Conservation (phyloP, 2,113 vertebrate genomes). For the Equus przewalskii region DNA sequence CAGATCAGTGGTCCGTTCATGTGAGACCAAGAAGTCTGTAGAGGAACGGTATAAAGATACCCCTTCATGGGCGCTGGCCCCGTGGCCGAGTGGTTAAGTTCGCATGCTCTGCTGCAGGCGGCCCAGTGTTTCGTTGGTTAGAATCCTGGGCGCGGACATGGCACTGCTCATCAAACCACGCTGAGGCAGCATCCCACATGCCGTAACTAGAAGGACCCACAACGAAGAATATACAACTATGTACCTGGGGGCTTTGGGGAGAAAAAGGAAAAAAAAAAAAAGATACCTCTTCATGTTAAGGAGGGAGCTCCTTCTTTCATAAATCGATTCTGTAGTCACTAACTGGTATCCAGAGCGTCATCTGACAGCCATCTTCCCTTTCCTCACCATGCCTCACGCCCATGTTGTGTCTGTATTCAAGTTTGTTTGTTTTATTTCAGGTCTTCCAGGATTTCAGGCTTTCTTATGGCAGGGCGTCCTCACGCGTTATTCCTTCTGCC, state of each 20-base stretch:
- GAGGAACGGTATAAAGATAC: neutral
- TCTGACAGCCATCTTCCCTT: fast-evolving
- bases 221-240: too few species aligned
- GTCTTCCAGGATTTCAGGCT: neutral
- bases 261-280: too few species aligned
- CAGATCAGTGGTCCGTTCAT: too few species aligned
- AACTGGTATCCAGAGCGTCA: neutral
- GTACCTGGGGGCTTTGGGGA: too few species aligned
- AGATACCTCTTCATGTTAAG: neutral
- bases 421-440: neutral
- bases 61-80: neutral
- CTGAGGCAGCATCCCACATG: too few species aligned
- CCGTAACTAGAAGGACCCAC: too few species aligned
- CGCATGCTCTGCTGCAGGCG: too few species aligned
- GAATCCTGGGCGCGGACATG: too few species aligned
- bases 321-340: neutral
- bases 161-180: too few species aligned
- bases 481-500: neutral
- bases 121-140: too few species aligned
- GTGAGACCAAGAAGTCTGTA: neutral
- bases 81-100: too few species aligned
- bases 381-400: neutral
- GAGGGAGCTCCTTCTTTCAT: too few species aligned
- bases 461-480: neutral
- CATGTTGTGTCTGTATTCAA: neutral